Evolutionary conservation across 2,888 invertebrate species (phyloP).

Genomic region (Drosophila villosipedis): DNA sequence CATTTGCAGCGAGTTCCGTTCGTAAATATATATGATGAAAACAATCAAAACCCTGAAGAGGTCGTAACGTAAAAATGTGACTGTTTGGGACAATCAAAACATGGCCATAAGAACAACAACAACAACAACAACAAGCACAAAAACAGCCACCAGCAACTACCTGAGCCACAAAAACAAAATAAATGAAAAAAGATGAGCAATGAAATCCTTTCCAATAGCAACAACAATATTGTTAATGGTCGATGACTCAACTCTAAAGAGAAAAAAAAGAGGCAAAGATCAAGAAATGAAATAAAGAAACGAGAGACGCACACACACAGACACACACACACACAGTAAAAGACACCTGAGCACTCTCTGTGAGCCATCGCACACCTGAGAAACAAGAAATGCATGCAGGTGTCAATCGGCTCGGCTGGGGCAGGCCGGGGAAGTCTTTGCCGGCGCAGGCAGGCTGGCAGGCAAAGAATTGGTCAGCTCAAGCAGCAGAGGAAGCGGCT

Average conservation of each 20-base stretch:
- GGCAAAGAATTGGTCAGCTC: constrained; percentile 67
- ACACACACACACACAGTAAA: constrained; percentile 38
- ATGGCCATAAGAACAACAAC: constrained; percentile 43
- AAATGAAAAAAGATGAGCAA: constrained; percentile 55
- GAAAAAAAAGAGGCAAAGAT: constrained; percentile 52
- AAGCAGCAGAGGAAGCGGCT: constrained; percentile 36
- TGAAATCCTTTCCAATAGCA: constrained; percentile 77
- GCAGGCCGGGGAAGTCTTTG: not conserved
- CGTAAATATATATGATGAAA: not conserved
- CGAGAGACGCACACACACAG: constrained; percentile 45
- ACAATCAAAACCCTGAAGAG: constrained; percentile 18
- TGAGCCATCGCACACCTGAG: constrained; percentile 73
- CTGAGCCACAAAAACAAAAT: constrained; percentile 32
- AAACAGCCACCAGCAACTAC: constrained; percentile 51
- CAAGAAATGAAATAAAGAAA: constrained; percentile 78
- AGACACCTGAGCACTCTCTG: constrained; percentile 66
- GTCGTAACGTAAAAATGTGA: constrained; percentile 17
- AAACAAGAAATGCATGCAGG: constrained; percentile 82
- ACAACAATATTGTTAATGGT: constrained; percentile 69
- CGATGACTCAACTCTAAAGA: constrained; percentile 69
- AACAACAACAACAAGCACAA: not conserved
- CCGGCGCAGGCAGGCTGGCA: constrained; percentile 39
- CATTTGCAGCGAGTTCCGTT: constrained; percentile 51
- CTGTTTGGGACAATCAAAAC: constrained; percentile 56
- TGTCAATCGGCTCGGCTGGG: constrained; percentile 70